Evolutionary conservation across 2,797 vertebrate species (phyloP).

Genomic region (Tamandua tetradactyla): DNA sequence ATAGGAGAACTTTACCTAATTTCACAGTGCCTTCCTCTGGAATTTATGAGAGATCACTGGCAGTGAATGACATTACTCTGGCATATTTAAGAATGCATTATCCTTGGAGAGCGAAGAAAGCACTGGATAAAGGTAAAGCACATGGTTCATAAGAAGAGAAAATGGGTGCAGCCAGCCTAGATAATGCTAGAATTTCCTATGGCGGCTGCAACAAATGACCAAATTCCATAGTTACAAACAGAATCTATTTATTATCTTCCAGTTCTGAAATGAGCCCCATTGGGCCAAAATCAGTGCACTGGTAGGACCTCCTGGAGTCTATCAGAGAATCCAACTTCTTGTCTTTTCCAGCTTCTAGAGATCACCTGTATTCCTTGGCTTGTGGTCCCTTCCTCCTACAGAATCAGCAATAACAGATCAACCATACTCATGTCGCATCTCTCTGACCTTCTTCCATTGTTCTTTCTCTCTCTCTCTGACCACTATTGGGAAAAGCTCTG

Average conservation of each 20-base stretch:
- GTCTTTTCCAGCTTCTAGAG: background rate
- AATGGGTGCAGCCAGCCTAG: background rate
- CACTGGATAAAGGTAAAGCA: accelerated
- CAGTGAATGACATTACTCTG: background rate
- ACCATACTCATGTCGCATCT: accelerated
- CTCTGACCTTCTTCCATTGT: background rate
- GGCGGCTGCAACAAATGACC: background rate
- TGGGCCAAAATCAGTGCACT: background rate
- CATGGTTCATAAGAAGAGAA: background rate
- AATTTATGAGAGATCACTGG: background rate
- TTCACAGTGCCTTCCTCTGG: background rate
- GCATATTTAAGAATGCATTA: background rate
- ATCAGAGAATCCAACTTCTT: background rate
- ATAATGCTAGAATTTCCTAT: background rate
- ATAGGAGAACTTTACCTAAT: background rate
- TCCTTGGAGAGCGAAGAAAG: background rate
- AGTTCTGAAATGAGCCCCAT: background rate
- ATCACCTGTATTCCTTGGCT: too few relatives aligned
- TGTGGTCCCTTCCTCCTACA: background rate
- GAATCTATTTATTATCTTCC: background rate
- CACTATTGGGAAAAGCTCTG: background rate
- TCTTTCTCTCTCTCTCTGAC: background rate
- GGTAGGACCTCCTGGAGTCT: background rate
- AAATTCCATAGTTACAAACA: too few relatives aligned
- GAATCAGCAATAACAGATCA: accelerated